A percentile compares a stretch with the other conserved stretches of the same genome.
These are phyloP conservation scores for Sesia bembeciformis DNA, from an alignment of 2,888 invertebrate genomes.

Conservation along the genomic window DNA sequence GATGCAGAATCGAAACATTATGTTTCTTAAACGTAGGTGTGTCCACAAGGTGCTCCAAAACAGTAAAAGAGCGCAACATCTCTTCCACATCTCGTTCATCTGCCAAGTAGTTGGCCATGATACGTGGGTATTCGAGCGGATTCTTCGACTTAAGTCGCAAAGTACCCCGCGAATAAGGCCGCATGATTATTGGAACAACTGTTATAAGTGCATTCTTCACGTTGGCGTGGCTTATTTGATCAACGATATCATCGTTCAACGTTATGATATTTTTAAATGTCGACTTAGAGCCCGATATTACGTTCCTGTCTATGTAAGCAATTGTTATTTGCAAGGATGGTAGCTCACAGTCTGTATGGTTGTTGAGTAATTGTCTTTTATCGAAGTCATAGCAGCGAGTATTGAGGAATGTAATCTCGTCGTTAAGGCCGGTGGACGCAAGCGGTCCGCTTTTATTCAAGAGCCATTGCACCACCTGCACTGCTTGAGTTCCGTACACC, in stretches of 20 bases:
- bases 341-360: slow-evolving; percentile 26
- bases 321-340: slow-evolving; percentile 36
- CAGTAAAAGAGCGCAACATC: slow-evolving; percentile 24
- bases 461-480: slow-evolving; percentile 18
- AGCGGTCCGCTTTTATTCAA: slow-evolving; percentile 22
- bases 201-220: slow-evolving; percentile 21
- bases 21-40: slow-evolving; percentile 15
- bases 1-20: slow-evolving; percentile 22
- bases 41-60: slow-evolving; percentile 28
- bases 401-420: slow-evolving; percentile 32
- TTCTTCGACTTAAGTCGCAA: slow-evolving; percentile 30
- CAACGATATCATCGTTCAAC: slow-evolving; percentile 17
- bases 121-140: slow-evolving; percentile 24
- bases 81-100: slow-evolving; percentile 31
- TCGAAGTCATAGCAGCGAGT: slow-evolving; percentile 33
- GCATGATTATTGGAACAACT: slow-evolving; percentile 27
- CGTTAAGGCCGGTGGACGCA: slow-evolving; percentile 36
- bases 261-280: slow-evolving; percentile 14
- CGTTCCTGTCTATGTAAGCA: slow-evolving; percentile 24
- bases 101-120: slow-evolving; percentile 34
- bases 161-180: slow-evolving; percentile 30
- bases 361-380: slow-evolving; percentile 15
- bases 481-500: slow-evolving; percentile 3
- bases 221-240: slow-evolving; percentile 26
- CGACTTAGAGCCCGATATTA: slow-evolving; percentile 11